Evolutionary conservation across 2,888 invertebrate species (phyloP).

Genomic region (Choreutis nemorana): DNA sequence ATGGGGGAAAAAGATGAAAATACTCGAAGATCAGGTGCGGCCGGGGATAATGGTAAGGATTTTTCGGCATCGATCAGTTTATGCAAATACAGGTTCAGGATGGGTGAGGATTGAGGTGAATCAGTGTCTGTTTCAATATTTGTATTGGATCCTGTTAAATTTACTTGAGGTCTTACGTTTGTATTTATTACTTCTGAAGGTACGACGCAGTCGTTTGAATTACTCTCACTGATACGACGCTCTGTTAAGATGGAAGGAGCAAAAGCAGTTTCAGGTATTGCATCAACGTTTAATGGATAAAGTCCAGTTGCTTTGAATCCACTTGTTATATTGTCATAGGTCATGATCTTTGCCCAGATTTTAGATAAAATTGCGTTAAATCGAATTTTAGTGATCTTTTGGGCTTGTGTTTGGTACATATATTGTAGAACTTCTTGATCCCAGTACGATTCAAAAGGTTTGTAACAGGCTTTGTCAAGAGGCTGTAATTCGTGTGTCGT

Average conservation of each 20-base stretch:
- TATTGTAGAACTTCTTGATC: background rate
- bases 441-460: background rate
- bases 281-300: slow-evolving; percentile 7
- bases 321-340: slow-evolving; percentile 7
- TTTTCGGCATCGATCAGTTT: too few relatives aligned
- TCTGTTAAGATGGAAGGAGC: slow-evolving; percentile 6
- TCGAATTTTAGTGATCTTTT: background rate
- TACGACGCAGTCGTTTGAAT: slow-evolving; percentile 6
- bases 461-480: background rate
- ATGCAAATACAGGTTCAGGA: too few relatives aligned
- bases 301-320: slow-evolving; percentile 9
- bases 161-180: slow-evolving; percentile 1
- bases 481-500: slow-evolving; percentile 1
- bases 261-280: slow-evolving; percentile 9
- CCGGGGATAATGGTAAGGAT: slow-evolving; percentile 3
- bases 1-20: slow-evolving; percentile 3
- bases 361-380: background rate
- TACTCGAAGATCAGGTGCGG: slow-evolving; percentile 5
- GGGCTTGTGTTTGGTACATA: too few relatives aligned
- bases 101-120: slow-evolving; percentile 2
- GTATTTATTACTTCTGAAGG: slow-evolving; percentile 5
- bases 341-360: slow-evolving; percentile 8
- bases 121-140: slow-evolving; percentile 4
- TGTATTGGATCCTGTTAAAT: slow-evolving; percentile 1
- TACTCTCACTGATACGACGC: slow-evolving; percentile 5